Base-by-base conservation (phyloP, 2,888 invertebrate genomes). In the Globia sparganii region DNA sequence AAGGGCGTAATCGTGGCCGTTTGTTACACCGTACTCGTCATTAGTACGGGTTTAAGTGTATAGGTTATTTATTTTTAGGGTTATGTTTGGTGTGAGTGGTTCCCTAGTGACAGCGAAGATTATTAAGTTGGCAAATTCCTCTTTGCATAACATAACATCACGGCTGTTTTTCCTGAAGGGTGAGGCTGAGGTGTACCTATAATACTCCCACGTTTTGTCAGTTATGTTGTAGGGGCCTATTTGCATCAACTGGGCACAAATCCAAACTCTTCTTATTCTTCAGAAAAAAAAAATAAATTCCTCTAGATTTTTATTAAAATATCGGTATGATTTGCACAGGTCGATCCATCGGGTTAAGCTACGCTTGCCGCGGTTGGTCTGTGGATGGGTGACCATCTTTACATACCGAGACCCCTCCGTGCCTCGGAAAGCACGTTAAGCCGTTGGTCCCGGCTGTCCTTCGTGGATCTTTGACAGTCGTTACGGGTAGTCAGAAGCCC, bases 11-110 rank as follows among this genome's bases (percentile, higher is more conserved):
- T 86, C 81, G 83, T 31, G 84, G 85, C 72, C 28, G 81, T 81
- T 73, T 84, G 75, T 91, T 88, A 91, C 90, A 91, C 86, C 87
- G 86, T 84, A 86, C 75, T 81, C 59, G 71, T 77, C 75, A 83
- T 77, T 72, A 77, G 71, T 77, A 64, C 61, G 34, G 59, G 9
- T 77, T 71, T 64, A 67, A 75, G 72, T 70, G 62, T 76, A 43
- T 28, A 37, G 18, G 62, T 67, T 56, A 66, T 85, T 74, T 72
- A 69, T 82, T 71, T 86, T 81, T 58, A 71, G 62, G 53, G 68
- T 73, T 68, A 75, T 81, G 68, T 61, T 79, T 34, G 66, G 69
- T 83, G 69, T 70, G 61, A 85, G 66, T 46, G 66, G 69, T 43
- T 31, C 49, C 77, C 15, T 40, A 6, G 31, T 34, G 68, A 68